These are phyloP conservation scores for Colletes gigas DNA, from an alignment of 1,140 invertebrate genomes.

Conservation along the genomic window DNA sequence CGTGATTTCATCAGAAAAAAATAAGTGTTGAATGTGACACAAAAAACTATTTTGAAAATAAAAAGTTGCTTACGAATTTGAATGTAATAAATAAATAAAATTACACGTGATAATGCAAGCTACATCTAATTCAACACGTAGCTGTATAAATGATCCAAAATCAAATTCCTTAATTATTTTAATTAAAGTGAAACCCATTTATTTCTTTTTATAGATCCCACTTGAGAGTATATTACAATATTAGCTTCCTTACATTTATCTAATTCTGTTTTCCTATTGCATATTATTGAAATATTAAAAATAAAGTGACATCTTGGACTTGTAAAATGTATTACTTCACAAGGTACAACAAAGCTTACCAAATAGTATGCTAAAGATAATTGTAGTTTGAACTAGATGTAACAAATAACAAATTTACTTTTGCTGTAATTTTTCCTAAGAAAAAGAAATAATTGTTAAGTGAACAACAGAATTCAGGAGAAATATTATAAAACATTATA, in stretches of 20 bases:
- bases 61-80: neutral
- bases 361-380: neutral
- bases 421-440: neutral
- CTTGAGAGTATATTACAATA: neutral
- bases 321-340: neutral
- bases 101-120: neutral
- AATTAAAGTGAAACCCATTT: neutral
- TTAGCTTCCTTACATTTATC: neutral
- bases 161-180: neutral
- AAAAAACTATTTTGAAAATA: neutral
- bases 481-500: conserved; percentile 33
- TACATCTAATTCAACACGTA: neutral
- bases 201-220: neutral
- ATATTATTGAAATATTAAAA: neutral
- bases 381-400: neutral
- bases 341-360: conserved; percentile 6
- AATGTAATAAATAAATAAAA: neutral
- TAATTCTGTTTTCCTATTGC: neutral
- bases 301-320: neutral
- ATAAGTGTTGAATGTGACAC: neutral
- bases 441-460: conserved; percentile 19
- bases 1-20: neutral
- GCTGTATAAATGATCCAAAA: neutral
- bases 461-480: conserved; percentile 21
- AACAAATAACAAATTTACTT: conserved; percentile 5